Evolutionary conservation across 2,888 invertebrate genomes (phyloP), one percentile per base, ranked within the genome.

Genomic region (Disparrhopalites patrizii): DNA sequence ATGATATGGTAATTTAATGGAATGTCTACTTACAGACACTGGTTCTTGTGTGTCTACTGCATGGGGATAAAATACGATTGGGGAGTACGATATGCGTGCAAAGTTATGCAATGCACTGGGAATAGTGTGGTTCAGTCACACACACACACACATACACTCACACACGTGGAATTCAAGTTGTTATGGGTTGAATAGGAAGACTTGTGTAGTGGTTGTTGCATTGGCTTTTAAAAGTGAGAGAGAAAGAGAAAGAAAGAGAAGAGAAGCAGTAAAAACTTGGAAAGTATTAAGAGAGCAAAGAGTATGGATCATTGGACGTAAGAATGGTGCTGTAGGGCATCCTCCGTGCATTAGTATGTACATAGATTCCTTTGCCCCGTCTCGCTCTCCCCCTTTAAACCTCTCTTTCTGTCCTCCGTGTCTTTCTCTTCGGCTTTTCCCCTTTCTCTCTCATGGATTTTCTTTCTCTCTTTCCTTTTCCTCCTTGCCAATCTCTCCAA

Each of bases 1-100:
- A 56, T 60, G 60, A 60, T 60, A 60, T 47, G 60, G 50, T 60
- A 47, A 60, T 60, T 60, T 60, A 60, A 60, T 47, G 60, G 60
- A 60, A 60, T 60, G 60, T 47, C 58, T 58, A 55, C 31, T n/a
- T n/a, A n/a, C n/a, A n/a, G n/a, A n/a, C n/a, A n/a, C n/a, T 28
- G 54, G 25, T 13, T 54, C 54, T 27, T 15, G 20, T 30, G 31
- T 31, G 18, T 31, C 31, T n/a, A 13, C 20, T 2, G 31, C n/a
- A 27, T 8, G 20, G 13, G 31, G 20, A 31, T n/a, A 18, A 54
- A 54, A 54, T 52, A 54, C 31, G 54, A 18, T 31, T 20, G 27
- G 28, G 30, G 31, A 8, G 18, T 28, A 20, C 28, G 31, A 33
- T 61, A 23, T 60, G 60, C 27, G 61, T 61, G 61, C 36, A 61